Conservation (phyloP, 2,113 vertebrate genomes). For the Camelus dromedarius region DNA sequence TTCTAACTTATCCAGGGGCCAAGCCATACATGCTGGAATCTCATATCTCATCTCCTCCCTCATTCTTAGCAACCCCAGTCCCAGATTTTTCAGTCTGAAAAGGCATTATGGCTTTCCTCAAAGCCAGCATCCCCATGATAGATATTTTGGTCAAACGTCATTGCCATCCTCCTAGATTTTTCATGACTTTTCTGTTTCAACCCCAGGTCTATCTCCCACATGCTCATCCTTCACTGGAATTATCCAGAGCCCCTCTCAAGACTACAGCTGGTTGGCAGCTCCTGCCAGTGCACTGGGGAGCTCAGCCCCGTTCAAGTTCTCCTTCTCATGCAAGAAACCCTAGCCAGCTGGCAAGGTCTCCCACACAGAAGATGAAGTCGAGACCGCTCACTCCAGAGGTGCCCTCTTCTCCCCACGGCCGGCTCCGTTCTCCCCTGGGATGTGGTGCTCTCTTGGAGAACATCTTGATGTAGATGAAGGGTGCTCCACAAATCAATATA, state of each 20-base stretch:
- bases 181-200: not conserved
- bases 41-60: not conserved
- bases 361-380: not conserved
- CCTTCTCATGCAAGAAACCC: too few species aligned
- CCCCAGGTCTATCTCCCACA: not conserved
- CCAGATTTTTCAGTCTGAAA: not conserved
- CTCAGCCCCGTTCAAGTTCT: not conserved
- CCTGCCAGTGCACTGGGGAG: not conserved
- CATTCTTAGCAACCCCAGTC: not conserved
- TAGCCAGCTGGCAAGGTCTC: too few species aligned
- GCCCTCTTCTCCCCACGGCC: slow-evolving; percentile 60
- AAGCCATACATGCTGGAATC: accelerated
- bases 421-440: slow-evolving; percentile 27
- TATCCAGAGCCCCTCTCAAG: too few species aligned
- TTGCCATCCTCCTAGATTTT: too few species aligned
- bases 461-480: slow-evolving; percentile 80
- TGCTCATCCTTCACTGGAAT: not conserved
- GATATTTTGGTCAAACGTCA: not conserved
- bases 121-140: not conserved
- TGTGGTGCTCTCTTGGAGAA: slow-evolving; percentile 65
- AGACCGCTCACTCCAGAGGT: not conserved
- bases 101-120: not conserved
- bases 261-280: not conserved
- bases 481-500: slow-evolving; percentile 80
- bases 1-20: not conserved